Evolutionary conservation across 2,797 vertebrate genomes (phyloP).

Genomic region (Characodon lateralis): DNA sequence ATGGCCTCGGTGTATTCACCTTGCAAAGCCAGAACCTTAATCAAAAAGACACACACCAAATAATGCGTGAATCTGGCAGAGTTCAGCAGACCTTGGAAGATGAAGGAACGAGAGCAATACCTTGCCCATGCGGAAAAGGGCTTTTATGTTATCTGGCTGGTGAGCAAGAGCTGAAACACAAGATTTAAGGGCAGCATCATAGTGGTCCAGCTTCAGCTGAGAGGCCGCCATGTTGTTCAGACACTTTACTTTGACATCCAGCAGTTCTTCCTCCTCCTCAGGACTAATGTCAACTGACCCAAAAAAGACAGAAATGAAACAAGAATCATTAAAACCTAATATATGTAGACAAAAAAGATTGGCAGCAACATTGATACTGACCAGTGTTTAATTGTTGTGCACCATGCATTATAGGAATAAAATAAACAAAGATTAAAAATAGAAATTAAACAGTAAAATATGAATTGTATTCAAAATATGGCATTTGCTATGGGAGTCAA

Average conservation of each 20-base stretch:
- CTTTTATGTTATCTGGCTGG: conserved; percentile 94
- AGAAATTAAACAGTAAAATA: no score
- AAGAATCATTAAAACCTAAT: not conserved
- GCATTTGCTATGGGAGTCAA: not conserved
- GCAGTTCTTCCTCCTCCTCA: conserved; percentile 87
- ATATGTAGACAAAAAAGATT: not conserved
- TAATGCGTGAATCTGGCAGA: conserved; percentile 3
- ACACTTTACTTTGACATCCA: conserved; percentile 94
- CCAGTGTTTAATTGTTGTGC: no score
- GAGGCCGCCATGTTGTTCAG: conserved; percentile 97
- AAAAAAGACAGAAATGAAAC: not conserved
- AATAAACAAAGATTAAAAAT: no score
- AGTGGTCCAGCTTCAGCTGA: conserved; percentile 94
- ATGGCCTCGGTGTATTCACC: conserved; percentile 92
- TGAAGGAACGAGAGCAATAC: conserved; percentile 65
- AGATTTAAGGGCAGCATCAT: conserved; percentile 90
- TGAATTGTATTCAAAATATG: no score
- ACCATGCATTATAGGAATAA: no score
- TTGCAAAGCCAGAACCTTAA: conserved; percentile 91
- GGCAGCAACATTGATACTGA: no score
- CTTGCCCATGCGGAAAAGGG: conserved; percentile 96
- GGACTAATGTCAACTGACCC: conserved; percentile 87
- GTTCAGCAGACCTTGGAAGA: not conserved
- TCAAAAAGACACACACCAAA: not conserved
- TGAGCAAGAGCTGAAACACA: conserved; percentile 89